Evolutionary conservation across 1,140 invertebrate species (phyloP).

Genomic region (Penaeus vannamei): DNA sequence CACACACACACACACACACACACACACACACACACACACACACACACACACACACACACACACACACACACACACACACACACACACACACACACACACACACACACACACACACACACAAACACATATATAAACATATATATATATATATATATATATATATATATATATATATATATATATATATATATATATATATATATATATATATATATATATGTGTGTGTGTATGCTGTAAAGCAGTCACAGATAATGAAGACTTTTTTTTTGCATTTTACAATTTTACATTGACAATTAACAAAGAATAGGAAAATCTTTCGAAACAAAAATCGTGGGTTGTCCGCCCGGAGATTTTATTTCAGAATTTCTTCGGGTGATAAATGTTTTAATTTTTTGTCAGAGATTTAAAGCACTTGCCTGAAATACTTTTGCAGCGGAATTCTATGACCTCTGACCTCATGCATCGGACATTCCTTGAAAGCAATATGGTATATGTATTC

Average conservation of each 20-base stretch:
- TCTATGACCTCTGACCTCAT: too few relatives aligned
- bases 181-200: slow-evolving; percentile 24
- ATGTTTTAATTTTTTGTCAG: too few relatives aligned
- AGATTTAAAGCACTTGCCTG: too few relatives aligned
- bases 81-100: too few relatives aligned
- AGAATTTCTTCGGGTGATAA: too few relatives aligned
- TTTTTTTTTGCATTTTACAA: neutral
- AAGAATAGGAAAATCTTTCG: too few relatives aligned
- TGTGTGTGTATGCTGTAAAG: neutral
- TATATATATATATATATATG: neutral
- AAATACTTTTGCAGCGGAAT: too few relatives aligned
- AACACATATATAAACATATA: slow-evolving; percentile 5
- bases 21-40: neutral
- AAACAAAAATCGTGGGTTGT: too few relatives aligned
- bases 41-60: neutral
- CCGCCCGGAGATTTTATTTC: too few relatives aligned
- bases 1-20: neutral
- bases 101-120: neutral
- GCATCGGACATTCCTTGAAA: too few relatives aligned
- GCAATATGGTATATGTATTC: too few relatives aligned
- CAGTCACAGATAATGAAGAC: neutral
- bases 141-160: slow-evolving; percentile 28
- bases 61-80: neutral
- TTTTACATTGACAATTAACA: too few relatives aligned
- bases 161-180: slow-evolving; percentile 33